Conservation (phyloP, 2,113 vertebrate genomes). For the Osmerus eperlanus region DNA sequence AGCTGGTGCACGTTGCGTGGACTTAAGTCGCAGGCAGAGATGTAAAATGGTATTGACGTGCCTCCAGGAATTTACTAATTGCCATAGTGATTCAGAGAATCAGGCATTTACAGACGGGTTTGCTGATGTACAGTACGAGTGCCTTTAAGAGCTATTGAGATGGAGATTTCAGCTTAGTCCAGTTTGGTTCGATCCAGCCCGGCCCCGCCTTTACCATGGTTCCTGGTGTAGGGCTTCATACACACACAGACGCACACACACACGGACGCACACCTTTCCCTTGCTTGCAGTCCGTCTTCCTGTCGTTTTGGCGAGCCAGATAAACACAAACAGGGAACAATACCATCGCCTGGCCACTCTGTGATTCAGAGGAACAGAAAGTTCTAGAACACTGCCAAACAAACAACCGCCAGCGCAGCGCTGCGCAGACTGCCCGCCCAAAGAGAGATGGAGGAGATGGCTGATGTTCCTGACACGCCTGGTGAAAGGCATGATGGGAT, state of each 20-base stretch:
- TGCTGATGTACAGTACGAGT: too few species aligned
- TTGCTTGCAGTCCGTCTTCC: conserved; percentile 69
- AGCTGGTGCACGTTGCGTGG: too few species aligned
- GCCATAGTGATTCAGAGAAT: too few species aligned
- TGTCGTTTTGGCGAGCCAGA: conserved; percentile 61
- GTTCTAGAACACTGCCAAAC: conserved; percentile 67
- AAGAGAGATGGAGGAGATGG: conserved; percentile 66
- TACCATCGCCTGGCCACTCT: conserved; percentile 66
- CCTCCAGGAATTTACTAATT: too few species aligned
- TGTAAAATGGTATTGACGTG: too few species aligned
- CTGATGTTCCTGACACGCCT: conserved; percentile 55
- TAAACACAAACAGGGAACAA: conserved; percentile 76
- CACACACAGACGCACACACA: conserved; percentile 42
- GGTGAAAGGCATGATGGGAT: conserved; percentile 17
- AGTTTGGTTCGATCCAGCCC: too few species aligned
- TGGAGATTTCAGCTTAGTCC: too few species aligned
- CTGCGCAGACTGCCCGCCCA: conserved; percentile 23
- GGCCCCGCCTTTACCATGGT: too few species aligned
- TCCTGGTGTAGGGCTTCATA: too few species aligned
- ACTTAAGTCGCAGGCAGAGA: too few species aligned
- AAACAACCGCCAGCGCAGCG: conserved; percentile 24
- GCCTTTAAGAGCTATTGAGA: too few species aligned
- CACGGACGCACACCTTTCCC: conserved; percentile 38
- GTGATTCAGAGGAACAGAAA: conserved; percentile 70
- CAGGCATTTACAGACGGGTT: too few species aligned